These are phyloP conservation scores for Pteria penguin DNA, from an alignment of 2,888 invertebrate genomes.

Conservation along the genomic window DNA sequence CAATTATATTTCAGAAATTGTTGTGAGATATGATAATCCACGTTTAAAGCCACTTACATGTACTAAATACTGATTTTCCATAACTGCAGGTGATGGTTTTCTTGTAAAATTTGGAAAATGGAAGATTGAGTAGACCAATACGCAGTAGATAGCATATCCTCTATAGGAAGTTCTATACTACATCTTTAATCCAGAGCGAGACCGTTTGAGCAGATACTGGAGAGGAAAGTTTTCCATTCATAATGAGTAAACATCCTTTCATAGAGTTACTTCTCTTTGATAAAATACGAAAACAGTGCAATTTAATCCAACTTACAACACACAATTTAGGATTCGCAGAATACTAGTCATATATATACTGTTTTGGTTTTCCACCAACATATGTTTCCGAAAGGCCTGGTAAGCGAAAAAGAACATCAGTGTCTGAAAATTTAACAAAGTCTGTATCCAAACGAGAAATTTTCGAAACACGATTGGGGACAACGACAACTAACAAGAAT, in stretches of 20 bases:
- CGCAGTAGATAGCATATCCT: slow-evolving; percentile 18
- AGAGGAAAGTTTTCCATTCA: slow-evolving; percentile 18
- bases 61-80: too few species aligned
- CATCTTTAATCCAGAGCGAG: slow-evolving; percentile 27
- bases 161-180: slow-evolving; percentile 3
- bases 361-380: slow-evolving; percentile 11
- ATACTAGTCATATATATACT: neutral
- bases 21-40: too few species aligned
- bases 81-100: too few species aligned
- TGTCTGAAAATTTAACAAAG: too few species aligned
- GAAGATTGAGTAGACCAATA: too few species aligned
- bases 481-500: too few species aligned
- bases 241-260: slow-evolving; percentile 8
- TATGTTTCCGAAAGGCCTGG: slow-evolving; percentile 18
- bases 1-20: too few species aligned
- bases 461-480: slow-evolving; percentile 20
- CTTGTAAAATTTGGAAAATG: too few species aligned
- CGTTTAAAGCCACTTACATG: too few species aligned
- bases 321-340: too few species aligned
- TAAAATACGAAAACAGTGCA: neutral
- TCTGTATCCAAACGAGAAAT: too few species aligned
- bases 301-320: slow-evolving; percentile 13
- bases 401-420: too few species aligned
- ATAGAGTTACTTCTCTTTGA: neutral
- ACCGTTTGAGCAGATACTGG: slow-evolving; percentile 18